phyloP scores from a whole-genome alignment of 2,797 vertebrate species.

The Merluccius polli region DNA sequence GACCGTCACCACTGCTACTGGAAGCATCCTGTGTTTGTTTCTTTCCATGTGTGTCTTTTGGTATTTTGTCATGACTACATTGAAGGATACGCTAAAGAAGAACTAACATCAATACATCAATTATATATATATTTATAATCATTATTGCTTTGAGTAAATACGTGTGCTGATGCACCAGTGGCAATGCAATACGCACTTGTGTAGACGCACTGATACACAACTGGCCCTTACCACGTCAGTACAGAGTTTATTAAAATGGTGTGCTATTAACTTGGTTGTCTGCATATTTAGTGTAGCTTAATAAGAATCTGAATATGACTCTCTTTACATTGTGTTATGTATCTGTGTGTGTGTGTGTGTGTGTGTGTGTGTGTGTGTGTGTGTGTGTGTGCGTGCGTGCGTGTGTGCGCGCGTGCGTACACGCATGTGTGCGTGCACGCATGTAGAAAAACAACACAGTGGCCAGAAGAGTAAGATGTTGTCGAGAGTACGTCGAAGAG shows the following conservation, averaged over 20 bases:
- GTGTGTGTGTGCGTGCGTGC: constrained; percentile 12
- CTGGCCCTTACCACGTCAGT: background rate
- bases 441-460: background rate
- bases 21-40: constrained; percentile 11
- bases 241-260: background rate
- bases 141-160: background rate
- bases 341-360: constrained; percentile 15
- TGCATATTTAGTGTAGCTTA: background rate
- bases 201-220: background rate
- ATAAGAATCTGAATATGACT: background rate
- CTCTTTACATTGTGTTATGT: background rate
- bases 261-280: background rate
- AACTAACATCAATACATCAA: background rate
- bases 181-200: constrained; percentile 7
- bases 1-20: background rate
- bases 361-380: constrained; percentile 2
- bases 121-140: background rate
- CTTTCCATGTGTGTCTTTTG: background rate
- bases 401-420: constrained; percentile 4
- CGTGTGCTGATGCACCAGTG: background rate
- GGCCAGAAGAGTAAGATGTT: background rate
- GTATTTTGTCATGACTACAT: background rate
- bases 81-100: background rate
- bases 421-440: background rate
- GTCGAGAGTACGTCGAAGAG: background rate